Conservation (phyloP, 2,113 vertebrate species). For the Columba janthina region DNA sequence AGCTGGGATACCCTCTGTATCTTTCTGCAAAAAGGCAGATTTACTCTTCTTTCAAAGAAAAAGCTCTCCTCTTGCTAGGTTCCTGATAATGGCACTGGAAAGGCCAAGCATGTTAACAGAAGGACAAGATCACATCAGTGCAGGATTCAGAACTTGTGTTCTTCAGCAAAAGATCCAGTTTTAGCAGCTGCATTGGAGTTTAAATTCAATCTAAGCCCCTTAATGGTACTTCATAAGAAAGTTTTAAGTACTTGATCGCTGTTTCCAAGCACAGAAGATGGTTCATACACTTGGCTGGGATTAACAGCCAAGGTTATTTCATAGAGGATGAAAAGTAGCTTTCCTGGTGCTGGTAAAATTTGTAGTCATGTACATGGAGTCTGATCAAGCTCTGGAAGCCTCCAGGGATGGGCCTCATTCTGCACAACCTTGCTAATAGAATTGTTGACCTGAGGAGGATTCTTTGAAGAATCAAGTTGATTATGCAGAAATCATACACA, state of each 20-base stretch:
- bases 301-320: background rate
- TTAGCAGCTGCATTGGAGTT: background rate
- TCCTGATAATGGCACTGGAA: background rate
- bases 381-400: background rate
- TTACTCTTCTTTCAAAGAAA: background rate
- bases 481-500: background rate
- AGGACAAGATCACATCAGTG: background rate
- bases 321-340: background rate
- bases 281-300: background rate
- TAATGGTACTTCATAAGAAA: background rate
- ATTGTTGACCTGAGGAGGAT: background rate
- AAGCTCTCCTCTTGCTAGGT: background rate
- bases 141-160: background rate
- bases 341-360: background rate
- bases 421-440: background rate
- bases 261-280: background rate
- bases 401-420: background rate
- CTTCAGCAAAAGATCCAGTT: background rate
- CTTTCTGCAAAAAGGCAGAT: background rate
- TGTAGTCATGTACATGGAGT: background rate
- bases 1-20: background rate
- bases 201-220: background rate
- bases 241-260: background rate
- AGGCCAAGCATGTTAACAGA: background rate
- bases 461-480: background rate